These are phyloP conservation scores for Chrysomela aeneicollis DNA, from an alignment of 2,888 invertebrate genomes.

Conservation along the genomic window DNA sequence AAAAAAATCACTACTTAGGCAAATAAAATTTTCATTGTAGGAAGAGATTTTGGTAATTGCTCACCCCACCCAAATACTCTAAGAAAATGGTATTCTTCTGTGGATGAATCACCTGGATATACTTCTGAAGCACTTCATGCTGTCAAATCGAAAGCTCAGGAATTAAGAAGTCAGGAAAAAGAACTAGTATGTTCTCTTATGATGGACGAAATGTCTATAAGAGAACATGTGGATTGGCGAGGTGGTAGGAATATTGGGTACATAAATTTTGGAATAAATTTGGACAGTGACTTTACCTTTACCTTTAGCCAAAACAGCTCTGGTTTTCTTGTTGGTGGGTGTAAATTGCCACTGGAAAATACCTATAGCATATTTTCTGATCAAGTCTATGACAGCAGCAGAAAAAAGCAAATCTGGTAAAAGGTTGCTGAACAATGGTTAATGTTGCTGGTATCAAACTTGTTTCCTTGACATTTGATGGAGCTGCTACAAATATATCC, in stretches of 20 bases:
- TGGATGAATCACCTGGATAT: constrained; percentile 40
- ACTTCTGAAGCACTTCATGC: constrained; percentile 37
- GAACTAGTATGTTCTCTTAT: constrained; percentile 37
- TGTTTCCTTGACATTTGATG: constrained; percentile 40
- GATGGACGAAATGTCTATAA: constrained; percentile 45
- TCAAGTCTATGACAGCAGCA: constrained; percentile 31
- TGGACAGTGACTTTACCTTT: constrained; percentile 38
- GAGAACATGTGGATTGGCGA: constrained; percentile 35
- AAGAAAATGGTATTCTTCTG: constrained; percentile 35
- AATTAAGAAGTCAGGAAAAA: not conserved
- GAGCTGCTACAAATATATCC: constrained; percentile 24
- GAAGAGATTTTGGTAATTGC: constrained; percentile 26
- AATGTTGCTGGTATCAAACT: constrained; percentile 30
- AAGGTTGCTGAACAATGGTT: constrained; percentile 25
- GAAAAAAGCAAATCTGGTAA: constrained; percentile 34
- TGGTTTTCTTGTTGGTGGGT: constrained; percentile 38
- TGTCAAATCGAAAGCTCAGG: constrained; percentile 22
- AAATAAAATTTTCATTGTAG: too few relatives aligned
- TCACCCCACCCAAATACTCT: constrained; percentile 36
- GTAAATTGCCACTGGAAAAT: constrained; percentile 40
- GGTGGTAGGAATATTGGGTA: constrained; percentile 32
- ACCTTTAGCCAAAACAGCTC: constrained; percentile 41
- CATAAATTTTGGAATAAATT: constrained; percentile 32
- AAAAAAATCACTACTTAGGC: too few relatives aligned
- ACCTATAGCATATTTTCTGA: constrained; percentile 44